Base-by-base conservation (phyloP, 1,140 invertebrate genomes). In the Panulirus ornatus region DNA sequence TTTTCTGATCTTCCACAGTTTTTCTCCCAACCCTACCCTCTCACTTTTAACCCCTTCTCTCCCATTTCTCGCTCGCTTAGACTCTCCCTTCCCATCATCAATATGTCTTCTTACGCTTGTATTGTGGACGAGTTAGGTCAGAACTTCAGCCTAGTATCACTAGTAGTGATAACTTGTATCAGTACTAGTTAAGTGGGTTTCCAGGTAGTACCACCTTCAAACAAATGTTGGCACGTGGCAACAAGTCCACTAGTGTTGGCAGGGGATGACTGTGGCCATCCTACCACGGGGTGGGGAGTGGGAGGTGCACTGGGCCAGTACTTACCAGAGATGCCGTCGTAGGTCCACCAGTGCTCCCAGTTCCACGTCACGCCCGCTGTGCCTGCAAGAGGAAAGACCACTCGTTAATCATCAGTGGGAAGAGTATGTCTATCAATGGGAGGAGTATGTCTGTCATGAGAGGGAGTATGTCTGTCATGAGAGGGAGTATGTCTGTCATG, bases 281-380 rank as follows among this genome's bases (percentile, higher is more conserved):
- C n/a, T 14, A 58, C 0, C 16, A 0, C n/a, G n/a, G 2, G 2
- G 19, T 73, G 70, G 5, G n/a, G 34, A 34, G 19, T 73, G 70
- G 0, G 5, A 22, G 27, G 22, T 58, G 11, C 11, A 58, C 22
- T 58, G 66, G 2, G 0, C 1, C 5, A 40, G 51, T 34, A 73
- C 83, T 84, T 27, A 84, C 83, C 83, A 30, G 83, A 84, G 38
- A 84, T 84, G n/a, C 83, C 83, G 9, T 84, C 83, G 40, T 84
- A 84, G 63, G 83, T 84, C 83, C 83, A 84, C 83, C 83, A 84
- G 42, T 84, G 83, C 47, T 84, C 83, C 83, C 83, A 84, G 42
- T 71, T 84, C 83, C 83, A 84, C 8, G 83, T 84, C 8, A 84
- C 83, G 27, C 83, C 83, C 6, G 42, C 40, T 8, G 83, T 44